Conservation (phyloP, 2,113 vertebrate genomes). For the Corythaixoides concolor region DNA sequence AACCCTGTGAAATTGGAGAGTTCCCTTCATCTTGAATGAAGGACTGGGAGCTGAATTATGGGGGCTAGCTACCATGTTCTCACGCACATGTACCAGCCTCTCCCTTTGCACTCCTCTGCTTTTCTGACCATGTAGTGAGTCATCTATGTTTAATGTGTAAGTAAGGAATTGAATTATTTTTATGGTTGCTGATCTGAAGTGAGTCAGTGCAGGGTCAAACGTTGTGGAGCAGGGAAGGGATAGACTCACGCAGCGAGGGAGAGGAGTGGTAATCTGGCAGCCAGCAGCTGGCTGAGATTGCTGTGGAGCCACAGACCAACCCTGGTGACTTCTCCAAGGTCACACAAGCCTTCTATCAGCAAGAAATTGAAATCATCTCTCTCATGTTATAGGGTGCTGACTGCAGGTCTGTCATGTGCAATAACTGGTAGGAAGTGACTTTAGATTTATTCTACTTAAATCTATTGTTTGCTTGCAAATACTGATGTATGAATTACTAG, state of each 20-base stretch:
- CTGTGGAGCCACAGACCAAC: neutral
- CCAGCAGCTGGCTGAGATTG: neutral
- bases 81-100: neutral
- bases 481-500: neutral
- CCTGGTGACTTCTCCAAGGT: neutral
- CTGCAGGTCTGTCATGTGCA: neutral
- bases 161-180: neutral
- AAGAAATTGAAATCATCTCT: constrained; percentile 9
- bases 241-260: neutral
- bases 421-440: neutral
- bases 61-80: neutral
- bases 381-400: neutral
- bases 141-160: neutral
- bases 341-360: neutral
- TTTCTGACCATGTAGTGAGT: neutral
- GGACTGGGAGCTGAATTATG: neutral
- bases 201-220: neutral
- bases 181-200: neutral
- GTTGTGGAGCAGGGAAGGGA: neutral
- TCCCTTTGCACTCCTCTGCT: neutral
- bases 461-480: neutral
- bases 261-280: constrained; percentile 4
- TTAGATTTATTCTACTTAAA: neutral
- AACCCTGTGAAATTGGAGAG: neutral
- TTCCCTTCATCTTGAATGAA: neutral